Conservation (phyloP, 2,888 invertebrate genomes). For the Amphipoea oculea region DNA sequence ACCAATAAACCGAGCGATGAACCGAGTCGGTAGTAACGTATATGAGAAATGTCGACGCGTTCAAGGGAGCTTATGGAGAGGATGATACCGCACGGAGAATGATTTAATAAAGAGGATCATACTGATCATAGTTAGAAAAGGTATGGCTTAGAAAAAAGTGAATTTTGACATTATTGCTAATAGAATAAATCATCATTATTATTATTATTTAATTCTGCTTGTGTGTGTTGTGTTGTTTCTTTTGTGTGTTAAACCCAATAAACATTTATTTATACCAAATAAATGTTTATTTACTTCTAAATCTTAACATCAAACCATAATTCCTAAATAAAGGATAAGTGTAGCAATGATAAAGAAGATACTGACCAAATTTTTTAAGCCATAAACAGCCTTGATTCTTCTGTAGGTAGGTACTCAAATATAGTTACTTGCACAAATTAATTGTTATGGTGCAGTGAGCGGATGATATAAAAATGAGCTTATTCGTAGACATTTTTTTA, state of each 20-base stretch:
- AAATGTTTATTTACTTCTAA: no score
- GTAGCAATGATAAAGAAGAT: not conserved
- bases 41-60: slow-evolving; percentile 86
- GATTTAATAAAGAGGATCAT: not conserved
- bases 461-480: not conserved
- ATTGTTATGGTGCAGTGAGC: not conserved
- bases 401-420: not conserved
- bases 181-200: no score
- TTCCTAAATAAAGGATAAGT: not conserved
- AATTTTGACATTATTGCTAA: not conserved
- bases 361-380: not conserved
- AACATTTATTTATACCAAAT: no score
- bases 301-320: not conserved
- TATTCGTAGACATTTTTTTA: no score
- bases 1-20: slow-evolving; percentile 89
- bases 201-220: no score
- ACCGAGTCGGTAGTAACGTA: slow-evolving; percentile 87
- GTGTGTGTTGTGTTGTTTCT: no score
- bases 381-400: not conserved
- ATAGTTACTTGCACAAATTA: not conserved
- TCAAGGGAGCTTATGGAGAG: slow-evolving; percentile 72
- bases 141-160: not conserved
- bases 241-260: no score
- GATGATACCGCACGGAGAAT: slow-evolving; percentile 63
- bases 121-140: not conserved